Percentiles rank a stretch among this genome's conserved stretches.
These are phyloP conservation scores for Amphiduros pacificus DNA, from an alignment of 2,888 invertebrate genomes.

Conservation along the genomic window DNA sequence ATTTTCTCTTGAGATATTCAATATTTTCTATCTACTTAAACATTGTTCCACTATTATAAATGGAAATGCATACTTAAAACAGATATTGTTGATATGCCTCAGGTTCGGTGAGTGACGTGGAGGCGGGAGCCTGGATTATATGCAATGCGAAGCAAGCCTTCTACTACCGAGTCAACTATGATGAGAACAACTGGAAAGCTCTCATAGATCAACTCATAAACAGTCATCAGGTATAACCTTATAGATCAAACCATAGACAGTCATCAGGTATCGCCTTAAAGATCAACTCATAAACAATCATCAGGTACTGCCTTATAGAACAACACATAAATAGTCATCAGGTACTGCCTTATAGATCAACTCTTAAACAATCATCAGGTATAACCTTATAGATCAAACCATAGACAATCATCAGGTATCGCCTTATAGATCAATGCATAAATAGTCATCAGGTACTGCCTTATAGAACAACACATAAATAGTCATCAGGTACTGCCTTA, in stretches of 20 bases:
- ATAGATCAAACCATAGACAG: no score
- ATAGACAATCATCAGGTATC: conserved; percentile 58
- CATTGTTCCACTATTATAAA: no score
- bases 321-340: no score
- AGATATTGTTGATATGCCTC: no score
- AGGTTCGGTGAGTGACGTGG: neutral
- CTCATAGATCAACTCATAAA: conserved; percentile 60
- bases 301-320: no score
- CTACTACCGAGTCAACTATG: conserved; percentile 59
- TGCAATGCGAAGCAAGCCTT: conserved; percentile 57
- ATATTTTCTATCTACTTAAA: no score
- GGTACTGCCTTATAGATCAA: conserved; percentile 56
- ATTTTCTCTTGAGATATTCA: no score
- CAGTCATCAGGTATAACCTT: conserved; percentile 65
- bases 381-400: no score
- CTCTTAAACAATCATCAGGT: conserved; percentile 64
- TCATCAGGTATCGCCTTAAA: conserved; percentile 57
- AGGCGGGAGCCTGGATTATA: conserved; percentile 40
- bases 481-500: no score
- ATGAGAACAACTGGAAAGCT: conserved; percentile 52
- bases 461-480: no score
- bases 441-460: conserved; percentile 65
- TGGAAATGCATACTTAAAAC: no score
- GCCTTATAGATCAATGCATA: conserved; percentile 55
- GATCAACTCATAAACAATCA: conserved; percentile 62